Evolutionary conservation across 2,113 vertebrate genomes (phyloP).

Genomic region (Aviceda subcristata): DNA sequence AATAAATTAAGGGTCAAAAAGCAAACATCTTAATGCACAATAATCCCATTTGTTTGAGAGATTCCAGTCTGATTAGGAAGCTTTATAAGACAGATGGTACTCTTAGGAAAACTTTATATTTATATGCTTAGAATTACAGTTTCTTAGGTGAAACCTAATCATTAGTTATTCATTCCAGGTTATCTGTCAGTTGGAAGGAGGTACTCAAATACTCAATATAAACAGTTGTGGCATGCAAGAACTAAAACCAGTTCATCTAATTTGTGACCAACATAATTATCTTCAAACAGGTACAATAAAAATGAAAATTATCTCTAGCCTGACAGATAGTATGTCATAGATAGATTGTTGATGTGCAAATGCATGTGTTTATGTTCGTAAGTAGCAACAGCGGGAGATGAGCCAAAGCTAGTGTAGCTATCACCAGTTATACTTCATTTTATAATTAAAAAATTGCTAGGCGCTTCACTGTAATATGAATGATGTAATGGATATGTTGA

Average conservation of each 20-base stretch:
- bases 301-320: not conserved
- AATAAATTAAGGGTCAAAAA: not conserved
- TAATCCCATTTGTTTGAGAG: not conserved
- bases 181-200: slow-evolving; percentile 48
- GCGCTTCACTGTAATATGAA: not conserved
- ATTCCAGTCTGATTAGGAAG: not conserved
- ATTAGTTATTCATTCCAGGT: slow-evolving; percentile 15
- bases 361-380: not conserved
- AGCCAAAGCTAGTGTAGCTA: not conserved
- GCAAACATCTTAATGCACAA: not conserved
- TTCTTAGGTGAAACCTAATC: not conserved
- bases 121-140: not conserved
- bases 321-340: not conserved
- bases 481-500: not conserved
- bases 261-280: slow-evolving; percentile 5
- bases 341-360: not conserved
- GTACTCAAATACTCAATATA: slow-evolving; percentile 38
- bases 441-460: not conserved
- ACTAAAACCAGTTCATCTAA: slow-evolving; percentile 18
- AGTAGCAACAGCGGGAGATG: not conserved
- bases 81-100: not conserved
- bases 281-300: slow-evolving; percentile 43
- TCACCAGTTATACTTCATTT: not conserved
- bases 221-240: slow-evolving; percentile 28
- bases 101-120: not conserved